Base-by-base conservation (phyloP, 1,140 invertebrate species). In the Phymorhynchus buccinoides region DNA sequence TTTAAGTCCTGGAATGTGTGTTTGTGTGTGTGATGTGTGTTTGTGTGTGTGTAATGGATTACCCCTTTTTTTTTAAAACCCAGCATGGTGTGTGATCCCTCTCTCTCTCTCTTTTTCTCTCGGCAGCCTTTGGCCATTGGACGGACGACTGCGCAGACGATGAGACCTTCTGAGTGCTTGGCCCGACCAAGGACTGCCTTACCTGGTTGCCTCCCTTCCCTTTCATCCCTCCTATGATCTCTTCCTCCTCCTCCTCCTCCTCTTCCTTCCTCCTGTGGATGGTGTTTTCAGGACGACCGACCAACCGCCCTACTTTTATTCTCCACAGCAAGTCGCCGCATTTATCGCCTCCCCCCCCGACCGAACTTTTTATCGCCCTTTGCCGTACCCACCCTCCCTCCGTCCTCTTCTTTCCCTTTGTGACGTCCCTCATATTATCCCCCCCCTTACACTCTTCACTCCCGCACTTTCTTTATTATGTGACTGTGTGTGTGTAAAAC, bases 121-220 rank as follows among this genome's bases (percentile, higher is more conserved):
- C 93, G 85, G 73, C 94, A 97, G 96, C 95, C 85, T 97, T 97
- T 93, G 96, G 96, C 18, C 97, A 97, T 91, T 95, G 95, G 88
- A 96, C 96, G 30, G 94, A 95, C 86, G 95, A 97, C 89, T 97
- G 97, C 94, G 95, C 96, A 93, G 96, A 96, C 92, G 96, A 96
- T 90, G 96, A 97, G 94, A 97, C 96, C 83, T 97, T 96, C 94
- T 97, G 94, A 95, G 89, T 52, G 48, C 6, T n/a, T 16, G 56
- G 4, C 56, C 56, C n/a, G 56, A 16, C 56, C n/a, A 4, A 6
- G 1, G 48, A 52, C 48, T 52, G 48, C 48, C 12, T 52, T 52
- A 18, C 48, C 48, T 52, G 12, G 12, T 18, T 52, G 48, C 48
- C 48, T 52, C 48, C 48, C 48, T 2, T 52, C 22, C 48, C 48